phyloP scores from a whole-genome alignment of 2,113 vertebrate species.

The Cryptotis parvus region DNA sequence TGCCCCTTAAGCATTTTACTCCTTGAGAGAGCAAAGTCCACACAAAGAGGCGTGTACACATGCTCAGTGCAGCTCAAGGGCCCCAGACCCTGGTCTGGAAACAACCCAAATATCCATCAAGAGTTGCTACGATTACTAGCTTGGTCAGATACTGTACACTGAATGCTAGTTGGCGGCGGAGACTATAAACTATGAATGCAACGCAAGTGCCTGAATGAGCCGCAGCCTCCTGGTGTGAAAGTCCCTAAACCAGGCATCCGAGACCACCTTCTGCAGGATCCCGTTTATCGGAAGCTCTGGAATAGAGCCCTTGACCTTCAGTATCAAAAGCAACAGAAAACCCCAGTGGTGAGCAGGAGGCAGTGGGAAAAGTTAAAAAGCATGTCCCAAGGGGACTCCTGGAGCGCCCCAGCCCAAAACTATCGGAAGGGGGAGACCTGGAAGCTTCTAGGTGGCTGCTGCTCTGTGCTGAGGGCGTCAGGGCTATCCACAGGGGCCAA shows the following conservation, averaged over 20 bases:
- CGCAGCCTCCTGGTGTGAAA: background rate
- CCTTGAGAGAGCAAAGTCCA: background rate
- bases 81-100: background rate
- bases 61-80: background rate
- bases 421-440: too few species aligned
- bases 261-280: too few species aligned
- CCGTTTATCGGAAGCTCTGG: background rate
- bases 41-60: background rate
- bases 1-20: background rate
- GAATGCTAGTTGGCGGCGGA: background rate
- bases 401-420: background rate
- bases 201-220: too few species aligned
- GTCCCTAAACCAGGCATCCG: background rate
- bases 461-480: background rate
- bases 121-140: accelerated
- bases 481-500: background rate
- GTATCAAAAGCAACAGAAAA: background rate
- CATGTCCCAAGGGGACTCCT: background rate
- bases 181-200: too few species aligned
- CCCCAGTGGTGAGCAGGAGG: background rate
- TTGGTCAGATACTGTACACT: too few species aligned
- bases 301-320: too few species aligned
- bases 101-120: background rate
- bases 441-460: too few species aligned
- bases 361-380: background rate